phyloP scores from a whole-genome alignment of 2,888 invertebrate species.

The Lacanobia oleracea region DNA sequence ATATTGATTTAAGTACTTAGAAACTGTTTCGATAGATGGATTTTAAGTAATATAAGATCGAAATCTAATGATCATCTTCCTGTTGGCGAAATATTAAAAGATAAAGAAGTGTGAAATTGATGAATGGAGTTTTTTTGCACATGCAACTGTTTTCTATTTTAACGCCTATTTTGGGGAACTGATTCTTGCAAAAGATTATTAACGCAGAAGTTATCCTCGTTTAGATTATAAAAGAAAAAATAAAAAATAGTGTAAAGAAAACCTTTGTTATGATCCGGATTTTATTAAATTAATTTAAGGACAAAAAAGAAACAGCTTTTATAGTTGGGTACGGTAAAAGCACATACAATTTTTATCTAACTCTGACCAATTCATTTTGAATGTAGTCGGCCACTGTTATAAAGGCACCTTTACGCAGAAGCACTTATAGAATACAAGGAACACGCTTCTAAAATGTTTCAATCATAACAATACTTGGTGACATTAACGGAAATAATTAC shows the following conservation, averaged over 20 bases:
- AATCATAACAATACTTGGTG: slow-evolving; percentile 52
- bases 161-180: slow-evolving; percentile 79
- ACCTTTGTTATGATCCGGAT: slow-evolving; percentile 26
- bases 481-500: slow-evolving; percentile 59
- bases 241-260: slow-evolving; percentile 11
- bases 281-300: slow-evolving; percentile 20
- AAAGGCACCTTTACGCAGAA: slow-evolving; percentile 41
- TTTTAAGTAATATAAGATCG: neutral
- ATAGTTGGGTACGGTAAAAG: neutral
- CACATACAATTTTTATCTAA: neutral
- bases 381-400: neutral
- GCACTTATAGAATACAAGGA: slow-evolving; percentile 40
- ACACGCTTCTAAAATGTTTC: slow-evolving; percentile 44
- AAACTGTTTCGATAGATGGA: neutral
- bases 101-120: slow-evolving; percentile 75
- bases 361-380: neutral
- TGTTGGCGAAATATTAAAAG: slow-evolving; percentile 61
- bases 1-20: neutral
- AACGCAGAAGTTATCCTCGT: slow-evolving; percentile 67
- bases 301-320: neutral
- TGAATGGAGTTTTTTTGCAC: slow-evolving; percentile 69
- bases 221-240: slow-evolving; percentile 51
- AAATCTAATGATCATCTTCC: slow-evolving; percentile 29
- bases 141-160: slow-evolving; percentile 70
- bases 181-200: slow-evolving; percentile 78